phyloP scores from a whole-genome alignment of 2,113 vertebrate species.

The Gambusia affinis region DNA sequence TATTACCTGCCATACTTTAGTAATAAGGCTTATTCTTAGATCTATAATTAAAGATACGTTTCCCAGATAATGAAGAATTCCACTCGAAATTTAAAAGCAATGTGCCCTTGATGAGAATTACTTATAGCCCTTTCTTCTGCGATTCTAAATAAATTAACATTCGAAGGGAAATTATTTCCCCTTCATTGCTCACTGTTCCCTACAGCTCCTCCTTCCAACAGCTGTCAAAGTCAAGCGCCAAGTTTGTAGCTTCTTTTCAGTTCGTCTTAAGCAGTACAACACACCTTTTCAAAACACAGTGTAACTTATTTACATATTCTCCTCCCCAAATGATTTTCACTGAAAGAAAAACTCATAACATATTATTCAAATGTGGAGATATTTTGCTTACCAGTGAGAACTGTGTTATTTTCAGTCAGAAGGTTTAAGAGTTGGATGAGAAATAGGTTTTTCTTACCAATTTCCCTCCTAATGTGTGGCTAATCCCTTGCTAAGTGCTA shows the following conservation, averaged over 20 bases:
- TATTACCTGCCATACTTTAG: too few species aligned
- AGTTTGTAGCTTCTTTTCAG: neutral
- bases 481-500: neutral
- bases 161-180: neutral
- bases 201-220: neutral
- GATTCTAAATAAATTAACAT: neutral
- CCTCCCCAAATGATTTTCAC: too few species aligned
- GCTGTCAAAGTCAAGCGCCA: neutral
- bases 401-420: too few species aligned
- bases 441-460: neutral
- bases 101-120: neutral
- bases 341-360: too few species aligned
- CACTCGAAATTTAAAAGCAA: too few species aligned
- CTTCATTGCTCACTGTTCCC: neutral
- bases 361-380: too few species aligned
- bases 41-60: too few species aligned
- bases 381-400: too few species aligned
- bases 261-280: neutral
- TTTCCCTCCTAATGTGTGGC: neutral
- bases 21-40: too few species aligned
- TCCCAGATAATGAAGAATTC: too few species aligned
- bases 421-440: neutral
- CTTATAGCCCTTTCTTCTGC: neutral
- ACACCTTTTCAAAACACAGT: neutral
- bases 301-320: neutral